Percentiles rank a stretch among this genome's conserved stretches.
Evolutionary conservation across 2,888 invertebrate genomes (phyloP).

Genomic region (Drosophila suboccidentalis): DNA sequence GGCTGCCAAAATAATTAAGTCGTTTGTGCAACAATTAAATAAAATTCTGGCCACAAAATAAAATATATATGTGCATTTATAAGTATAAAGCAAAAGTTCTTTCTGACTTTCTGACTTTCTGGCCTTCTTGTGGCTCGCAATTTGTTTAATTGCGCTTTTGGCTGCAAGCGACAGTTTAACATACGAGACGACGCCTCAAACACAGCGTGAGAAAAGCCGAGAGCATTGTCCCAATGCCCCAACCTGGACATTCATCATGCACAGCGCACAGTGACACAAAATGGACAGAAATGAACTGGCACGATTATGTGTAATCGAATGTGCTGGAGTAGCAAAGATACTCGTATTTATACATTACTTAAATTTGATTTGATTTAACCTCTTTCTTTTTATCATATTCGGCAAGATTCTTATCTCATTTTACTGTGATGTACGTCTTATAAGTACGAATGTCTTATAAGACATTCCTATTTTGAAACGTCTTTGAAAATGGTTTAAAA

Average conservation of each 20-base stretch:
- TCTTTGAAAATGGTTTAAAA: too few species aligned
- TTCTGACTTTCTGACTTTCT: neutral
- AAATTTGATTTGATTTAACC: too few species aligned
- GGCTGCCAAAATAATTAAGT: conserved; percentile 84
- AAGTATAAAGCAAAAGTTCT: conserved; percentile 20
- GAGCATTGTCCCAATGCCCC: conserved; percentile 52
- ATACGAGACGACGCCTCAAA: conserved; percentile 79
- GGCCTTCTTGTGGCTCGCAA: conserved; percentile 66
- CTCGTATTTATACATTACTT: too few species aligned
- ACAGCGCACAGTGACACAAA: conserved; percentile 42
- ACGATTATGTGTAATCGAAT: too few species aligned
- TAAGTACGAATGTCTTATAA: too few species aligned
- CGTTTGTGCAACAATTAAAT: conserved; percentile 85
- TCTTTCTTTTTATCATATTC: too few species aligned
- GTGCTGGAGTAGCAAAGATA: too few species aligned
- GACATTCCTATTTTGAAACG: too few species aligned
- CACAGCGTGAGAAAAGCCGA: conserved; percentile 76
- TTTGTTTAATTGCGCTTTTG: conserved; percentile 85
- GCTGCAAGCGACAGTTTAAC: conserved; percentile 85
- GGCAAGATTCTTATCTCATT: too few species aligned
- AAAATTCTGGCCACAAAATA: conserved; percentile 70
- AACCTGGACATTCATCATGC: conserved; percentile 68
- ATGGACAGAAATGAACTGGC: neutral
- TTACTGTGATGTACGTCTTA: too few species aligned
- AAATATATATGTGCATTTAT: neutral